Base-by-base conservation (phyloP, 2,888 invertebrate species). In the Poecilobothrus nobilitatus region DNA sequence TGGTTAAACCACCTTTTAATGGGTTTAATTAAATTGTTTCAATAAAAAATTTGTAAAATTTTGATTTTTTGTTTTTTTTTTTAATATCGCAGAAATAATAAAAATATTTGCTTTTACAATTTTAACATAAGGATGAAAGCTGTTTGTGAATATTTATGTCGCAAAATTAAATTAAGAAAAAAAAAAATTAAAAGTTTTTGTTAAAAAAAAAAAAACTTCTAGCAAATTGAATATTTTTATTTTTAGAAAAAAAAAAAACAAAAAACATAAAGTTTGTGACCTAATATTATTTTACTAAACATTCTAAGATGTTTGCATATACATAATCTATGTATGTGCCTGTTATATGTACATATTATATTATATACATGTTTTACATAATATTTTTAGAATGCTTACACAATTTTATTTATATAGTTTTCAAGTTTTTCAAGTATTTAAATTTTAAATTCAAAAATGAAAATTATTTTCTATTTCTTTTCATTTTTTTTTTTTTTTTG, bases 351-450 rank as follows among this genome's bases (percentile, higher is more conserved):
- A 53, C 18, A 37, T 37, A 37, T 10, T 7, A 37, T 37, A 37
- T 27, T 27, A 27, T 27, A 37, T 37, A 8, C 9, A 37, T 37
- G 9, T 37, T 10, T 37, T 37, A 12, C 15, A 53, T 53, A 53
- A 53, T 53, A 53, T 53, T 53, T 53, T 53, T 53, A 53, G 53
- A 53, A 53, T 53, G 15, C 53, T 53, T 53, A 53, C 53, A 53
- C 53, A 53, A 53, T 53, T 53, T 53, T n/a, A 18, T 53, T 53
- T 53, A 53, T 53, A 53, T 53, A 53, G 15, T 53, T 41, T 53
- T 18, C 37, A 37, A 37, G 5, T 18, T 12, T 53, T 53, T 53
- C 53, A 53, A 53, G 53, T 53, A 53, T 53, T 53, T 53, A 15
- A 37, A 53, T 44, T 44, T 12, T 10, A 37, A 37, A 53, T 41